These are phyloP conservation scores for Nothocercus nigrocapillus DNA, from an alignment of 2,113 vertebrate species.

Conservation along the genomic window DNA sequence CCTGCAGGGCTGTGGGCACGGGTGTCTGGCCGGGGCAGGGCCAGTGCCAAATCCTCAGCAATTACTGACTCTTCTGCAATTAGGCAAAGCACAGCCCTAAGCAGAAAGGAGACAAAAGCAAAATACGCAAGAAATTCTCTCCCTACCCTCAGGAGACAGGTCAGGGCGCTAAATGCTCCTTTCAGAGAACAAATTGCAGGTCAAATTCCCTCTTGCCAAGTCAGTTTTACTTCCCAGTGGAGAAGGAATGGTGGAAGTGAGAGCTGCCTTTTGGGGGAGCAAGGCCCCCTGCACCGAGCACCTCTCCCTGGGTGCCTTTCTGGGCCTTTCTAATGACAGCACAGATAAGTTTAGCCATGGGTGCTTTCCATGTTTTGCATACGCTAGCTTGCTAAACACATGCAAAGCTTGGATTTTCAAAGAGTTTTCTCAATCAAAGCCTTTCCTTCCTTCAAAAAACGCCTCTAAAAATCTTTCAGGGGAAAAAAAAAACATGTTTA, in stretches of 20 bases:
- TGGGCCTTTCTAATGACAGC: not conserved
- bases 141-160: not conserved
- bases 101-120: not conserved
- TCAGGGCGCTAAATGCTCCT: not conserved
- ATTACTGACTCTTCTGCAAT: too few species aligned
- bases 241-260: not conserved
- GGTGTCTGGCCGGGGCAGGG: too few species aligned
- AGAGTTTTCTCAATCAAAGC: not conserved
- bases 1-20: not conserved
- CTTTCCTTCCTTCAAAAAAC: not conserved
- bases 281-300: too few species aligned
- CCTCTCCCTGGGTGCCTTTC: not conserved
- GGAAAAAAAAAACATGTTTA: not conserved
- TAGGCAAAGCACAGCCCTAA: not conserved
- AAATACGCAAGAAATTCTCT: not conserved
- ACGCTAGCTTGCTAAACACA: not conserved
- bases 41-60: too few species aligned
- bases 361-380: not conserved
- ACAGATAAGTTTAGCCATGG: not conserved
- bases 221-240: not conserved
- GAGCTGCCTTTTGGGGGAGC: not conserved
- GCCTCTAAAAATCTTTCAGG: not conserved
- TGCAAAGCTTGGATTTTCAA: not conserved
- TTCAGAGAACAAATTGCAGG: not conserved
- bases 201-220: accelerated